A percentile compares a stretch with the other conserved stretches of the same genome.
These are phyloP conservation scores for Tetraneura akinire DNA, from an alignment of 1,140 invertebrate genomes.

Conservation along the genomic window DNA sequence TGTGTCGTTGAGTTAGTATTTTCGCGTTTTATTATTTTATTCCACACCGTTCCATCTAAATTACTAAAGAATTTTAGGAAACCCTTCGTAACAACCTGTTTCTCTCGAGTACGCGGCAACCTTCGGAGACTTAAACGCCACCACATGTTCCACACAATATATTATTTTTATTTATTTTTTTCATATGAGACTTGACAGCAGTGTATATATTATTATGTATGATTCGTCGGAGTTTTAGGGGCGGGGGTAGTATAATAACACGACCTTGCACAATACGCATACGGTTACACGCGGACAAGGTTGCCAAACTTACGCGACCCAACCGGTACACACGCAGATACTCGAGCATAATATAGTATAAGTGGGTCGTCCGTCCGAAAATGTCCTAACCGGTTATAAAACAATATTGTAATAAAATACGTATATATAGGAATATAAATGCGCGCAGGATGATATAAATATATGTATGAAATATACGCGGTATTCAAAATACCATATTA, in stretches of 20 bases:
- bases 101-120: not conserved
- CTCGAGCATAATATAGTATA: not conserved
- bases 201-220: not conserved
- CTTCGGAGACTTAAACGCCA: constrained; percentile 50
- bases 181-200: too few species aligned
- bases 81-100: constrained; percentile 34
- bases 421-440: not conserved
- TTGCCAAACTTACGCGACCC: constrained; percentile 31
- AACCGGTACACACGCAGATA: constrained; percentile 22
- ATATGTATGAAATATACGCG: too few species aligned
- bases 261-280: constrained; percentile 42
- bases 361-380: constrained; percentile 25
- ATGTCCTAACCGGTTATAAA: constrained; percentile 8
- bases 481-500: too few species aligned
- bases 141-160: not conserved
- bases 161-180: not conserved
- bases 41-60: not conserved
- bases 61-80: constrained; percentile 11
- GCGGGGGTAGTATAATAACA: constrained; percentile 19
- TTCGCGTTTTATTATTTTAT: too few species aligned
- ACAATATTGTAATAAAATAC: not conserved
- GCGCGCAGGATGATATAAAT: too few species aligned
- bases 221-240: not conserved
- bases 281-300: constrained; percentile 44
- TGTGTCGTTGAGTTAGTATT: too few species aligned